These are phyloP conservation scores for Phylloscopus trochilus DNA, from an alignment of 2,113 vertebrate genomes.

Conservation along the genomic window DNA sequence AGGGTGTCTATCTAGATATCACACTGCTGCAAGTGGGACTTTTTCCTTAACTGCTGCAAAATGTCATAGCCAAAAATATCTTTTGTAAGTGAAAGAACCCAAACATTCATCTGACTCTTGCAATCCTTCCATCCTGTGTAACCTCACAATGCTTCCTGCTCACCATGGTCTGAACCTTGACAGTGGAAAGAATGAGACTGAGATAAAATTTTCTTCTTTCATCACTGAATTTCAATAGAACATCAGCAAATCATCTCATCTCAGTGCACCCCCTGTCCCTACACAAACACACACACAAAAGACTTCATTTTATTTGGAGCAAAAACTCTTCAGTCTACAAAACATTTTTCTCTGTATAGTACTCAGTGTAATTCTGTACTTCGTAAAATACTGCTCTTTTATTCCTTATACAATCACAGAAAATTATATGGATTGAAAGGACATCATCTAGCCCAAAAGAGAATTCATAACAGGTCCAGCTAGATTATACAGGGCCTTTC, in stretches of 20 bases:
- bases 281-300: background rate
- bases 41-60: constrained; percentile 11
- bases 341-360: background rate
- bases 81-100: background rate
- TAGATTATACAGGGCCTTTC: background rate
- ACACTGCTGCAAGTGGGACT: background rate
- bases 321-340: background rate
- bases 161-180: background rate
- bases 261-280: background rate
- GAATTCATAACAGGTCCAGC: background rate
- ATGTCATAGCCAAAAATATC: constrained; percentile 18
- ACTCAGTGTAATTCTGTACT: background rate
- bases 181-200: background rate
- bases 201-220: background rate
- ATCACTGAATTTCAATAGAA: background rate
- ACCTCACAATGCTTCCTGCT: background rate
- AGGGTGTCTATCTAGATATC: background rate
- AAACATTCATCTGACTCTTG: background rate
- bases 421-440: background rate
- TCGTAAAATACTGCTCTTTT: background rate
- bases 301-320: background rate
- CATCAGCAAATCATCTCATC: background rate
- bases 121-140: constrained; percentile 16
- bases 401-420: background rate
- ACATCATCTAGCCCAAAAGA: background rate